phyloP scores from a whole-genome alignment of 2,113 vertebrate genomes.

The Promerops cafer region DNA sequence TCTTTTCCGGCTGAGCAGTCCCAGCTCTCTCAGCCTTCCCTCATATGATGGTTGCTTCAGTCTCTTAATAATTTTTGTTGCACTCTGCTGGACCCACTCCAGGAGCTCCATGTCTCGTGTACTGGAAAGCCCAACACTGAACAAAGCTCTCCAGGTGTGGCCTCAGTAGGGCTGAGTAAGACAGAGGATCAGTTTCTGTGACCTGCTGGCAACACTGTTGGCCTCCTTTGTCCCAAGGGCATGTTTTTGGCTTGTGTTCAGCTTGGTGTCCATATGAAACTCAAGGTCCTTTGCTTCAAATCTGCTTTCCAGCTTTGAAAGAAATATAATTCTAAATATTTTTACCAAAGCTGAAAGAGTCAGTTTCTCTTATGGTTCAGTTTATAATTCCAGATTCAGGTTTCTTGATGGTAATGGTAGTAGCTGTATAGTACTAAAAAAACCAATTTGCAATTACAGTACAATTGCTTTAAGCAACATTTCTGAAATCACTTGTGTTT shows the following conservation, averaged over 20 bases:
- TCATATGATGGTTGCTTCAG: background rate
- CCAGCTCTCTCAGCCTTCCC: background rate
- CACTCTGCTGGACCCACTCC: background rate
- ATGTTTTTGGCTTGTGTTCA: background rate
- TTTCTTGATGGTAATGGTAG: background rate
- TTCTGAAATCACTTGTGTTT: background rate
- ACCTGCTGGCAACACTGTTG: fast-evolving
- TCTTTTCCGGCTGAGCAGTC: background rate
- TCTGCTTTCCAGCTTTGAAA: background rate
- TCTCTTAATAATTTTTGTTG: background rate
- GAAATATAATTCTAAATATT: background rate
- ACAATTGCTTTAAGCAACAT: background rate
- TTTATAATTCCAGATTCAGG: background rate
- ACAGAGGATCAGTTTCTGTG: background rate
- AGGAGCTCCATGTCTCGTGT: background rate
- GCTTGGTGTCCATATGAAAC: background rate
- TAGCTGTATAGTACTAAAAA: background rate
- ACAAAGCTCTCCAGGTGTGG: background rate
- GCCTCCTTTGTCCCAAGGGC: background rate
- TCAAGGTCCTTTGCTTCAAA: background rate
- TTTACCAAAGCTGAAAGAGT: background rate
- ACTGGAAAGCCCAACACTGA: background rate
- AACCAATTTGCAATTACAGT: background rate
- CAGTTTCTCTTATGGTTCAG: background rate
- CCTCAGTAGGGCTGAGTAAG: background rate